phyloP scores from a whole-genome alignment of 2,888 invertebrate species.

The Periphyllus acericola region DNA sequence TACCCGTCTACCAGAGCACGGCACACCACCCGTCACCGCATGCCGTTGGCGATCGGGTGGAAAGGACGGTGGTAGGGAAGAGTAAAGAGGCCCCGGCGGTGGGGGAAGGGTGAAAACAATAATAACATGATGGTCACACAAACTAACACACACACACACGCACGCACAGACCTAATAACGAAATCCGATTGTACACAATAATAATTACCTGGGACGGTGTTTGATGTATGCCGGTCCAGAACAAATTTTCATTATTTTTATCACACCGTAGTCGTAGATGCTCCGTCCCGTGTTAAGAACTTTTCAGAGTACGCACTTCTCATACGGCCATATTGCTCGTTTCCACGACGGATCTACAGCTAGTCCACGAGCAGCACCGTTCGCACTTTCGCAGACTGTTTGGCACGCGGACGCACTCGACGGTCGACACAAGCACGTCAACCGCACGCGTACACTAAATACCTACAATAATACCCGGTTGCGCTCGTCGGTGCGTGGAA shows the following conservation, averaged over 20 bases:
- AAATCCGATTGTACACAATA: no score
- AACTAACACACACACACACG: background rate
- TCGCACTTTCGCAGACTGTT: background rate
- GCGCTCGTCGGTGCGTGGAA: no score
- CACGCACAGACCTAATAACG: no score
- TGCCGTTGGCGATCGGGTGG: background rate
- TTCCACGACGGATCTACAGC: background rate
- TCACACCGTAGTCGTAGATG: background rate
- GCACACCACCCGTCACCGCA: conserved; percentile 22
- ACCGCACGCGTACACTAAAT: no score
- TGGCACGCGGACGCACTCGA: background rate
- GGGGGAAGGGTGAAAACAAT: conserved; percentile 52
- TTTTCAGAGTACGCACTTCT: background rate
- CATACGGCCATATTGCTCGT: conserved; percentile 35
- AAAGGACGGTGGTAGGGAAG: background rate
- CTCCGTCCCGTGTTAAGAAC: background rate
- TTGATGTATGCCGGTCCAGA: conserved; percentile 49
- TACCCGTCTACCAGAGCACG: background rate
- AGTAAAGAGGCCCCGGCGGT: background rate
- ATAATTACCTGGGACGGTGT: conserved; percentile 54
- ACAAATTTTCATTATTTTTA: conserved; percentile 58
- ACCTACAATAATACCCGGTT: no score
- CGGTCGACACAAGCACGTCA: no score
- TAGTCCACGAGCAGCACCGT: background rate
- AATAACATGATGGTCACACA: background rate